These are phyloP conservation scores for Lepeophtheirus nordmannii DNA, from an alignment of 2,888 invertebrate genomes.

Conservation along the genomic window DNA sequence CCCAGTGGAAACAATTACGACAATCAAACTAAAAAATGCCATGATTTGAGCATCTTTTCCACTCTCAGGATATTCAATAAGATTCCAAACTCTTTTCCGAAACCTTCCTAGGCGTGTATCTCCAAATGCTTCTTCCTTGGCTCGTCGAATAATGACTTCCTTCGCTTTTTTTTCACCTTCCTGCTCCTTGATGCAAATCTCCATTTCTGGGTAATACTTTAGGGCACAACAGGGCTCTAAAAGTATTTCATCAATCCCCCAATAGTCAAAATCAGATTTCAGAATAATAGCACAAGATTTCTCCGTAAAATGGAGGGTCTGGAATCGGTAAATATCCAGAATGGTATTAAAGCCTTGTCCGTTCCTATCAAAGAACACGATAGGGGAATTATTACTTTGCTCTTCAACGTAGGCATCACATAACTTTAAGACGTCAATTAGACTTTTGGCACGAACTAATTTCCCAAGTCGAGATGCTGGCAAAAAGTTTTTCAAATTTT, in stretches of 20 bases:
- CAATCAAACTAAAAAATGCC: background rate
- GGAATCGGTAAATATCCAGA: conserved; percentile 16
- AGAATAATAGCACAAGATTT: conserved; percentile 12
- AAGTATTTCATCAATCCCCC: conserved; percentile 24
- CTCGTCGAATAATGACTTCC: background rate
- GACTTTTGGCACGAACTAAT: conserved; percentile 10
- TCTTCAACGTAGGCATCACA: conserved; percentile 11
- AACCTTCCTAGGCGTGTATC: conserved; percentile 3
- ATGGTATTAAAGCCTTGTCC: conserved; percentile 3
- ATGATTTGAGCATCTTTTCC: background rate
- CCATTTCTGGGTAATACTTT: conserved; percentile 23
- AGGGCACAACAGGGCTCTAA: conserved; percentile 25
- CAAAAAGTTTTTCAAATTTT: conserved; percentile 6
- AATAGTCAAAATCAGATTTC: conserved; percentile 21
- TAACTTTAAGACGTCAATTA: background rate
- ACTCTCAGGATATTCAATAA: conserved; percentile 15
- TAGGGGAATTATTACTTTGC: background rate
- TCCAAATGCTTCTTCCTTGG: conserved; percentile 22
- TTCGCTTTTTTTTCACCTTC: conserved; percentile 16
- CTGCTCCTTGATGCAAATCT: conserved; percentile 20
- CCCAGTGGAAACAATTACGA: background rate
- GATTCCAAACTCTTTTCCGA: conserved; percentile 14
- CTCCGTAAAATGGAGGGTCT: conserved; percentile 11
- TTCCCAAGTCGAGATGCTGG: conserved; percentile 9
- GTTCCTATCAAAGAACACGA: conserved; percentile 8